A percentile compares a stretch with the other conserved stretches of the same genome.
Evolutionary conservation across 1,140 invertebrate genomes (phyloP).

Genomic region (Radopholus similis): DNA sequence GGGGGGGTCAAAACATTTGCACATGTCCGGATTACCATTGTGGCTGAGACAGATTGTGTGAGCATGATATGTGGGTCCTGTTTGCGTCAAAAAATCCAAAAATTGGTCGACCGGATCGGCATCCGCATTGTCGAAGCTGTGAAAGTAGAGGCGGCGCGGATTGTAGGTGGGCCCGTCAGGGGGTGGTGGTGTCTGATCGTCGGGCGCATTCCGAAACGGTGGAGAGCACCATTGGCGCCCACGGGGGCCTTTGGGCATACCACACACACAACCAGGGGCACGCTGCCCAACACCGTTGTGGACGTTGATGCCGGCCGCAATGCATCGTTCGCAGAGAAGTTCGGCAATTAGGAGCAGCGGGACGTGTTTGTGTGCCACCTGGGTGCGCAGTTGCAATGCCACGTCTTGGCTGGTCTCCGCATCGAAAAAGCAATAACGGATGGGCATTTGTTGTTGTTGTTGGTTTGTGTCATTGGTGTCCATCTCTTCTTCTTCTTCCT

Average conservation of each 20-base stretch:
- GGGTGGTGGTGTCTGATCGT: background rate
- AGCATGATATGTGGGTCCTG: background rate
- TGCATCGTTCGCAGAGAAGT: constrained; percentile 2
- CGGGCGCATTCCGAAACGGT: background rate
- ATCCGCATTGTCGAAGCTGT: background rate
- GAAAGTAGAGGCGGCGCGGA: background rate
- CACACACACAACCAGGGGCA: background rate
- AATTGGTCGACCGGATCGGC: constrained; percentile 4
- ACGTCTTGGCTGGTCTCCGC: background rate
- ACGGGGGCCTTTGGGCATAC: background rate
- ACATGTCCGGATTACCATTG: too few relatives aligned
- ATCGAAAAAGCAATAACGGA: constrained; percentile 4
- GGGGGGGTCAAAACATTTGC: too few relatives aligned
- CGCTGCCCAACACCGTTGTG: background rate
- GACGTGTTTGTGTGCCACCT: background rate
- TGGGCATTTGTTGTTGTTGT: background rate
- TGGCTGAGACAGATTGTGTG: background rate
- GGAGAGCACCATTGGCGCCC: background rate
- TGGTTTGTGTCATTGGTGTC: background rate
- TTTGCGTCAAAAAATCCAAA: background rate
- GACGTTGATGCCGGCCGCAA: background rate
- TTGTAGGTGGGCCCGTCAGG: background rate
- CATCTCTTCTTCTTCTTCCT: constrained; percentile 2
- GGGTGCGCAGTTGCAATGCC: background rate
- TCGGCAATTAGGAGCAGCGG: background rate